Evolutionary conservation across 2,888 invertebrate species (phyloP), one percentile per base, ranked within the genome.

Genomic region (Dicranocentrus wangi): DNA sequence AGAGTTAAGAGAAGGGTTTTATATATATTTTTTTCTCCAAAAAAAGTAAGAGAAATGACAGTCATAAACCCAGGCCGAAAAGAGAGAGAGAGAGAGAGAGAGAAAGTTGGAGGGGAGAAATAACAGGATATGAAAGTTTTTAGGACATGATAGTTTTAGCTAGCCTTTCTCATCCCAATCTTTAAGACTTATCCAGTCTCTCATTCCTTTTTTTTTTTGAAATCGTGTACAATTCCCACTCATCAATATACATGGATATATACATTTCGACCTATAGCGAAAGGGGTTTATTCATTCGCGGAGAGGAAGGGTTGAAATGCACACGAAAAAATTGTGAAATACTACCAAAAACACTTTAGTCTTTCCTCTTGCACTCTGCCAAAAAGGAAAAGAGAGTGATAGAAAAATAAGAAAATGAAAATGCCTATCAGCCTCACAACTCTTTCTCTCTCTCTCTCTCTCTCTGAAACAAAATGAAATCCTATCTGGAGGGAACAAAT

Each of bases 131-230:
- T 69, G 69, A 69, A 68, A 69, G 47, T 69, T 69, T 69, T 69
- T 68, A 55, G 55, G 32, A 69, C 69, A 69, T 28, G 69, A 69
- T 69, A 47, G 47, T n/a, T n/a, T n/a, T 47, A n/a, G 47, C 47
- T 10, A 10, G 5, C n/a, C 47, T 47, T 10, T 3, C 32, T 32
- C 32, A 32, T 32, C 32, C 32, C 32, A 32, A 32, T 32, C 10
- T 47, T 47, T 47, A 47, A 47, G 47, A 47, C 47, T 47, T 47
- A 10, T 5, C 47, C 15, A 47, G 32, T 32, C 32, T 32, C n/a
- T n/a, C n/a, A n/a, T n/a, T 32, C 32, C 32, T 32, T 32, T 32
- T 32, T n/a, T n/a, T n/a, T n/a, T n/a, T n/a, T n/a, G n/a, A n/a
- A n/a, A n/a, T n/a, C n/a, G n/a, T n/a, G n/a, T n/a, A n/a, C n/a